Conservation (phyloP, 2,113 vertebrate species). For the Pangasianodon hypophthalmus region DNA sequence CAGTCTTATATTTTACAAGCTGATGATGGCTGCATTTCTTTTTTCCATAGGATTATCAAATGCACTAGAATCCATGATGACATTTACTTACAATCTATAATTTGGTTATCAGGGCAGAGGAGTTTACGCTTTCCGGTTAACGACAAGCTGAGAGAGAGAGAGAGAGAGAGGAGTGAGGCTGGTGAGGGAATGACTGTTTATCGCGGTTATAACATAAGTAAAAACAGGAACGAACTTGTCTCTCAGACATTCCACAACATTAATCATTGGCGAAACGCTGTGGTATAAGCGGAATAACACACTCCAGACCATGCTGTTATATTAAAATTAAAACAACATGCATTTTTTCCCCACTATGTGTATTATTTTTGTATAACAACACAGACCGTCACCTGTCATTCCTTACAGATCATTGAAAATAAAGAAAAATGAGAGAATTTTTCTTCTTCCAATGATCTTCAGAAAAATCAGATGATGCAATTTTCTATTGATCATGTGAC, state of each 20-base stretch:
- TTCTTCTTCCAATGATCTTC: background rate
- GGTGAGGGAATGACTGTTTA: background rate
- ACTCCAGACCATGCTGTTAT: background rate
- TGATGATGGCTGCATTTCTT: background rate
- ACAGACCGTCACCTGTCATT: background rate
- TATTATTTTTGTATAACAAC: background rate
- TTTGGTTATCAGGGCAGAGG: background rate
- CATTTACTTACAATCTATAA: background rate
- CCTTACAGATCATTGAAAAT: background rate
- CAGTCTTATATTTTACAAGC: background rate
- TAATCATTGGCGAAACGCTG: no score
- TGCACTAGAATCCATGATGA: background rate
- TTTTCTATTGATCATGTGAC: background rate
- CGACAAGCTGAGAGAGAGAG: background rate
- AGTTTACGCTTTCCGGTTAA: no score
- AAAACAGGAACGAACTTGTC: no score
- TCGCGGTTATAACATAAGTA: background rate
- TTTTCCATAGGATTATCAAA: background rate
- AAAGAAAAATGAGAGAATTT: background rate
- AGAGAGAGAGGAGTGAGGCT: background rate
- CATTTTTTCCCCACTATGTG: background rate
- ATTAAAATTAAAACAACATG: background rate
- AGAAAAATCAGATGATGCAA: background rate
- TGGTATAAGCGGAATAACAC: no score
- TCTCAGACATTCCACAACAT: no score